These are phyloP conservation scores for Stegana nigrithorax DNA, from an alignment of 2,888 invertebrate species.

Conservation along the genomic window DNA sequence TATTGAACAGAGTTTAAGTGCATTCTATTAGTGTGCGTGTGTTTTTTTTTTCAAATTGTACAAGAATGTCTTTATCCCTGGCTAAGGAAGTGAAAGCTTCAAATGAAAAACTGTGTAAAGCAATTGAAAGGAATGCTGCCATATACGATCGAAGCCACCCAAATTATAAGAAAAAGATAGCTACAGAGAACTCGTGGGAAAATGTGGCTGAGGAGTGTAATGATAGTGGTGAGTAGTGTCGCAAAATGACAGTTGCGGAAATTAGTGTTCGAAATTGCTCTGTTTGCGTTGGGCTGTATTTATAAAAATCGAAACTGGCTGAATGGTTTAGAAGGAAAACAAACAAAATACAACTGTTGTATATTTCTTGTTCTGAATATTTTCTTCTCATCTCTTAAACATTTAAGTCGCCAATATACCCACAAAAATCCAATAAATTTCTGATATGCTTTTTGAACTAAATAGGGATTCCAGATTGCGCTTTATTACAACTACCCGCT, in stretches of 20 bases:
- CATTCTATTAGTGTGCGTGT: too few relatives aligned
- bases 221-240: slow-evolving; percentile 51
- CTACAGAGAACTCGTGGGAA: slow-evolving; percentile 48
- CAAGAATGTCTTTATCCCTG: too few relatives aligned
- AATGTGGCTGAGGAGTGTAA: slow-evolving; percentile 39
- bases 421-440: too few relatives aligned
- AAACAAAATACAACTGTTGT: too few relatives aligned
- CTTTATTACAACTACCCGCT: too few relatives aligned
- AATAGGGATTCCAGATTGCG: too few relatives aligned
- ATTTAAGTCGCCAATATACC: background rate
- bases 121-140: slow-evolving; percentile 41
- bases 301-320: background rate
- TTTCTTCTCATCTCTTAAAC: background rate
- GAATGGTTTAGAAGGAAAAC: background rate
- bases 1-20: too few relatives aligned
- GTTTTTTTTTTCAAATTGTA: too few relatives aligned
- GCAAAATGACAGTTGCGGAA: too few relatives aligned
- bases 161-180: slow-evolving; percentile 40
- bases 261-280: too few relatives aligned
- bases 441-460: too few relatives aligned
- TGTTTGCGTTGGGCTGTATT: background rate
- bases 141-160: slow-evolving; percentile 50
- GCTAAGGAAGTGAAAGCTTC: background rate
- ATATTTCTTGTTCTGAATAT: too few relatives aligned
- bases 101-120: slow-evolving; percentile 45